Base-by-base conservation (phyloP, 2,888 invertebrate genomes). In the Mythimna pallens region DNA sequence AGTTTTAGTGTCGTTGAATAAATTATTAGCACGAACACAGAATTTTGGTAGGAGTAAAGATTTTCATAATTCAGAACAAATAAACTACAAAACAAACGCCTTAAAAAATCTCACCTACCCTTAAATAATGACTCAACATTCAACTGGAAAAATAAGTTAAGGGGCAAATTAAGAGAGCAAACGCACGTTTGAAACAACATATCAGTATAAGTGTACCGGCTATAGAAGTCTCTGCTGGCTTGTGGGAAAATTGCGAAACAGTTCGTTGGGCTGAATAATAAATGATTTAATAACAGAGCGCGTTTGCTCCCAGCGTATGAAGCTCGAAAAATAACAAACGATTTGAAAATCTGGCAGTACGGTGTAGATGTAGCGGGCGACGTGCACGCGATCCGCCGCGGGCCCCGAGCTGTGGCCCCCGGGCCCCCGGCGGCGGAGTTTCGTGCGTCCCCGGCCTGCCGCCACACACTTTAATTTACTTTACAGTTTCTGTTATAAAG, bases 201-300 rank as follows among this genome's bases (percentile, higher is more conserved):
- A 89, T 89, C 86, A 86, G 85, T 87, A 86, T 85, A 88, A 87
- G 86, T 86, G 81, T 83, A 83, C 81, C 83, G 85, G 79, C 76
- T 82, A 81, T 86, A 89, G 86, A 76, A 89, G 78, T 82, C 87
- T 86, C 82, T 82, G 86, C 84, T 87, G 89, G 91, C 89, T 93
- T 93, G 94, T 95, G 94, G 94, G 95, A 94, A 94, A 94, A 94
- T 94, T 94, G 93, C 93, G 91, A 95, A 95, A 96, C 95, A 94
- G 94, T 94, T 96, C 95, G 94, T 93, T 93, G 94, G 90, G 90
- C 90, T 95, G 95, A 95, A 96, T 96, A 96, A 96, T 96, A 96
- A 95, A 96, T 96, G 95, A 95, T 95, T 96, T 96, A 95, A 95
- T 96, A 96, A 96, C 95, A 95, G 93, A 92, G 93, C 93, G 92